Percentiles rank a stretch among this genome's conserved stretches.
These are phyloP conservation scores for Sycophila sp. DNA, from an alignment of 1,140 invertebrate species.

Conservation along the genomic window DNA sequence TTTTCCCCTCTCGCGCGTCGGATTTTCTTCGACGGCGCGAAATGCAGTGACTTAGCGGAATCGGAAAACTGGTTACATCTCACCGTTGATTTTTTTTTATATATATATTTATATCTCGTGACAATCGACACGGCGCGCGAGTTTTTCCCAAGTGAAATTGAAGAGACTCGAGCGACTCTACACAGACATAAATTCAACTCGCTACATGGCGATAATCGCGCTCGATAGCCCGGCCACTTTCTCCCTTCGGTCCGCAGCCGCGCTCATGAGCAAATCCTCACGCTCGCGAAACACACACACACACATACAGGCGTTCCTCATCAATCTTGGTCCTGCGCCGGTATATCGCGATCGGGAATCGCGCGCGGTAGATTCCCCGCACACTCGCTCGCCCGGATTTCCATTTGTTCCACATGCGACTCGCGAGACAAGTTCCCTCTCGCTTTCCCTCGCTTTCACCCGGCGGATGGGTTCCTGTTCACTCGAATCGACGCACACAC, in stretches of 20 bases:
- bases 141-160: too few relatives aligned
- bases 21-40: slow-evolving; percentile 13
- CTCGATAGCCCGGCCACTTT: not conserved
- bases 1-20: not conserved
- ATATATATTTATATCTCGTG: not conserved
- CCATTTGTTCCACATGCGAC: slow-evolving; percentile 3
- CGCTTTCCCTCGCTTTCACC: not conserved
- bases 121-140: too few relatives aligned
- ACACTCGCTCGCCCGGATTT: not conserved
- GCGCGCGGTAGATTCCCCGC: too few relatives aligned
- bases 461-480: too few relatives aligned
- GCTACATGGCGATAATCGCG: not conserved
- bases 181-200: too few relatives aligned
- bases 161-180: too few relatives aligned
- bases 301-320: too few relatives aligned
- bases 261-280: too few relatives aligned
- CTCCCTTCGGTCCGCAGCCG: slow-evolving; percentile 7
- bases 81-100: not conserved
- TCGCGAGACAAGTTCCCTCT: not conserved
- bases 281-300: too few relatives aligned
- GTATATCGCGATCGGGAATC: too few relatives aligned
- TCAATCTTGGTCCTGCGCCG: not conserved
- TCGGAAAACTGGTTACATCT: not conserved
- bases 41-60: slow-evolving; percentile 21
- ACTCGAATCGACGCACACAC: not conserved